Evolutionary conservation across 2,113 vertebrate genomes (phyloP).

Genomic region (Prunella himalayana): DNA sequence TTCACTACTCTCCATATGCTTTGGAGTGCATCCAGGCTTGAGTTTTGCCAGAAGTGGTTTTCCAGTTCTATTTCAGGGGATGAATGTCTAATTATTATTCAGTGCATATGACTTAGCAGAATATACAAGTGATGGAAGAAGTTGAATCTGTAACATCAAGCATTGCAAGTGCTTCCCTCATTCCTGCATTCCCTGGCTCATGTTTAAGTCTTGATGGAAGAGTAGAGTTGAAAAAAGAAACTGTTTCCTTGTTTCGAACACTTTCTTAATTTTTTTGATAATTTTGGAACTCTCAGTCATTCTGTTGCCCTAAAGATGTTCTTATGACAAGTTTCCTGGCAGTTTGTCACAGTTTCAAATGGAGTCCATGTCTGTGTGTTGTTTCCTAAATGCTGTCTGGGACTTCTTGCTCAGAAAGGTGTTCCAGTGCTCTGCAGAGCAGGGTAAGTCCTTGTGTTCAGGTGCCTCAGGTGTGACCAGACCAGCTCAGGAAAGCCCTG

Average conservation of each 20-base stretch:
- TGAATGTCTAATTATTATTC: conserved; percentile 71
- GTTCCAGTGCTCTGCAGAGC: not conserved
- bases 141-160: conserved; percentile 32
- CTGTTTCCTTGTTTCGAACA: not conserved
- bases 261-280: not conserved
- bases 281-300: not conserved
- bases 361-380: not conserved
- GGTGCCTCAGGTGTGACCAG: not conserved
- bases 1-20: conserved; percentile 34
- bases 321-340: not conserved
- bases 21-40: conserved; percentile 65
- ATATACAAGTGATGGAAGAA: conserved; percentile 59
- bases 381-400: not conserved
- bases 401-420: not conserved
- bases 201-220: not conserved
- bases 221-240: not conserved
- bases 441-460: accelerated
- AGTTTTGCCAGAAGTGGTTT: conserved; percentile 67
- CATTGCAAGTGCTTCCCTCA: conserved; percentile 22
- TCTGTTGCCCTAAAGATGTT: not conserved
- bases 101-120: conserved; percentile 40
- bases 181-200: conserved; percentile 23
- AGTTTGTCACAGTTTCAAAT: not conserved
- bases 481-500: accelerated
- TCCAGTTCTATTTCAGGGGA: conserved; percentile 63